Base-by-base conservation (phyloP, 2,797 vertebrate species). In the Hipposideros larvatus region DNA sequence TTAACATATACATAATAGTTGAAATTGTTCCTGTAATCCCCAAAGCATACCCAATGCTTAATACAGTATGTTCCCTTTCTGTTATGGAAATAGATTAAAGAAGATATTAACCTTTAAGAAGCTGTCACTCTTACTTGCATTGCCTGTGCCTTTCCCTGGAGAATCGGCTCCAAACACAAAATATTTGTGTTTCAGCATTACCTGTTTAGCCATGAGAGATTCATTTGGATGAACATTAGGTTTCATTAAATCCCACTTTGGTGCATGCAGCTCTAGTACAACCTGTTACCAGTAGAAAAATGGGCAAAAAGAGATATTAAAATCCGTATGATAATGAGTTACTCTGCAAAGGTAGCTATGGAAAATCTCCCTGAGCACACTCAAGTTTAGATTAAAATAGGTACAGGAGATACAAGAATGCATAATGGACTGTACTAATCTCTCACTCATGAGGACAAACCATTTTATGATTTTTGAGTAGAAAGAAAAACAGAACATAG, bases 101-200 rank as follows among this genome's bases (percentile, higher is more conserved):
- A 98, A 99, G 98, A 99, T 99, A 99, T 99, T 99, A 99, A 98
- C 98, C 98, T 99, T 98, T 99, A 99, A 98, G 98, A 98, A 99
- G 98, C 98, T 99, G 98, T 99, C 98, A 99, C 94, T 99, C 98
- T 98, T 99, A 98, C 90, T 98, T 97, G 97, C 28, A 97, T 41
- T 96, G 94, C 96, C 90, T 98, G 59, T 94, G 41, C 28, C 82
- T 97, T 96, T 98, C 98, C 98, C 98, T 6, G 90, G 98, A 98
- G 98, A 98, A 97, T 93, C 78, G 94, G 90, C 97, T 97, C 97
- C 95, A 96, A 98, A 98, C 88, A 98, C 95, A 98, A 98, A 98
- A 98, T 98, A 98, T 99, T 98, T 98, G 98, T 98, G 98, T 97
- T 98, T 98, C 98, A 97, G 91, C 98, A 98, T 98, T 98, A 97